Percentiles rank a stretch among this genome's conserved stretches.
Evolutionary conservation across 2,113 vertebrate species (phyloP).

Genomic region (Leucosticte australis): DNA sequence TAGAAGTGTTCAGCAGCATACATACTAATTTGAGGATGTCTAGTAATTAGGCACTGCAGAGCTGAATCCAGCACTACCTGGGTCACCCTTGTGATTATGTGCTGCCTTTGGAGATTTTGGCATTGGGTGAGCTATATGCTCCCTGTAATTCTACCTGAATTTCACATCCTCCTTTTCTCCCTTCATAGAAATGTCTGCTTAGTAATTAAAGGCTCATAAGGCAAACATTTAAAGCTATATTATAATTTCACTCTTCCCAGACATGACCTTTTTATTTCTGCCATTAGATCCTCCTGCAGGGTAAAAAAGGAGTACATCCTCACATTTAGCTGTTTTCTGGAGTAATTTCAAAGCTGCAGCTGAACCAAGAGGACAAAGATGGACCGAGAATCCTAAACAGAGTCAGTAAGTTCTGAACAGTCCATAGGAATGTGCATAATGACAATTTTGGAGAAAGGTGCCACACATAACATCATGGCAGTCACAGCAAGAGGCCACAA

Average conservation of each 20-base stretch:
- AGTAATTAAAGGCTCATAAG: background rate
- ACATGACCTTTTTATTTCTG: background rate
- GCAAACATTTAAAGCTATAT: background rate
- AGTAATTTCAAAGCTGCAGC: background rate
- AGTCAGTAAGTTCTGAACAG: background rate
- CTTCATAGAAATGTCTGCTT: background rate
- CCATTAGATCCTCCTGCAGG: background rate
- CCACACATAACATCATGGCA: background rate
- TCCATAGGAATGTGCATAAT: background rate
- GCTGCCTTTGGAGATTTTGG: background rate
- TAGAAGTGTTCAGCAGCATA: background rate
- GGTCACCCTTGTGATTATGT: background rate
- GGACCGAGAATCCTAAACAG: background rate
- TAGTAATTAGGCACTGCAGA: background rate
- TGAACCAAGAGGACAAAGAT: background rate
- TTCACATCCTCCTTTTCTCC: background rate
- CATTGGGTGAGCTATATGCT: background rate
- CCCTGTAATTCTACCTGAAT: background rate
- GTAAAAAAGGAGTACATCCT: background rate
- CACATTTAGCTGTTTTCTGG: background rate
- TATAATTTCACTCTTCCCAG: background rate
- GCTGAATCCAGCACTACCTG: background rate
- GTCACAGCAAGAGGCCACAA: background rate
- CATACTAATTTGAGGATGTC: background rate
- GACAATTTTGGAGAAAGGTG: background rate